Evolutionary conservation across 2,888 invertebrate genomes (phyloP), one percentile per base, ranked within the genome.

Genomic region (Entomobrya proxima): DNA sequence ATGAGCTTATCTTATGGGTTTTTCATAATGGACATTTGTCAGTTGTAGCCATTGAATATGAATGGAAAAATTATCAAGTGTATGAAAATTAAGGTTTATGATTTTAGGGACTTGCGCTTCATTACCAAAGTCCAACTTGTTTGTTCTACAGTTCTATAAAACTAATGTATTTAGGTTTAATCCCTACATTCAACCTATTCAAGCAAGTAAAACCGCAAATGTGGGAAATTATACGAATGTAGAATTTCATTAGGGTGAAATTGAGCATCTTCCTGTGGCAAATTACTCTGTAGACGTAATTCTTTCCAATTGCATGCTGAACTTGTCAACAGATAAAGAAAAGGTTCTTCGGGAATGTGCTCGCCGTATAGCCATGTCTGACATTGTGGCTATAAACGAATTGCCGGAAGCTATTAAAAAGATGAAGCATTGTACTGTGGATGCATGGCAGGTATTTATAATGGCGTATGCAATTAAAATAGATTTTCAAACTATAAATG

Each of bases 241-340:
- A 2, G 84, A 86, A 27, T 88, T 88, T 64, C 81, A 86, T 11
- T 67, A 86, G 32, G 88, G 88, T 13, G 88, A 88, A 67, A 88
- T 88, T 44, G 86, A 88, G 50, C 74, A 88, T 64, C 83, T 88
- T 30, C 88, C 88, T 11, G 84, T 88, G 1, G 84, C 80, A 3
- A 82, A 88, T 21, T 78, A 85, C 18, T 61, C 74, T 13, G 88
- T 84, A 15, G 85, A 88, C 58, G 84, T 86, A 13, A 75, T 87
- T 18, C 86, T 87, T 37, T 87, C 87, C 0, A 87, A 88, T 21
- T 86, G 86, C 30, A 85, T 86, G 18, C 11, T 88, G 15, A 88
- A 85, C 55, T 61, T 86, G 35, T 67, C 81, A 0, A 85, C 86
- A 9, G 61, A 88, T 30, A 88, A 88, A 50, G 40, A 52, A 0